A percentile compares a stretch with the other conserved stretches of the same genome.
These are phyloP conservation scores for Xenops minutus DNA, from an alignment of 2,797 vertebrate genomes.

Conservation along the genomic window DNA sequence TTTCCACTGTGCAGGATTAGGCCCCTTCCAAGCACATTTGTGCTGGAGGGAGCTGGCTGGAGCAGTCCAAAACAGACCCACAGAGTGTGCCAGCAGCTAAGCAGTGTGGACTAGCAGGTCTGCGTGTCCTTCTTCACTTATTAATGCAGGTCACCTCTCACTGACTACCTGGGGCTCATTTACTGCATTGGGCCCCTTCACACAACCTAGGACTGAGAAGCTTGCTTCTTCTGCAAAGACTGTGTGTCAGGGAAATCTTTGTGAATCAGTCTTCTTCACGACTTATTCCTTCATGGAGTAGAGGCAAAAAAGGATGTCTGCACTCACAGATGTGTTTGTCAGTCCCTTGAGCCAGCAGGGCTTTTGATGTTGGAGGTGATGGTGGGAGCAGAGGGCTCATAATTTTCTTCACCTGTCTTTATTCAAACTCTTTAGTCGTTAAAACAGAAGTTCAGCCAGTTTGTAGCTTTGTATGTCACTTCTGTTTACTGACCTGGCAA, in stretches of 20 bases:
- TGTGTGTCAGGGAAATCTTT: not conserved
- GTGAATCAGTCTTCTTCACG: not conserved
- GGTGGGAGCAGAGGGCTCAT: not conserved
- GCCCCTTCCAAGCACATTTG: not conserved
- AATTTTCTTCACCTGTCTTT: not conserved
- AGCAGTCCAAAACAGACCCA: not conserved
- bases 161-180: not conserved
- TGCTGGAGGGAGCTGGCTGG: not conserved
- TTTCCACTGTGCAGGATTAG: not conserved
- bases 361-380: not conserved
- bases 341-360: not conserved
- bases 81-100: not conserved
- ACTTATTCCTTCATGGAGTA: not conserved
- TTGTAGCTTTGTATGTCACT: not conserved
- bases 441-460: not conserved
- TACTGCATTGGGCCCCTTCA: not conserved
- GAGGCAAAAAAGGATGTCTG: not conserved
- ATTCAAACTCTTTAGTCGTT: not conserved
- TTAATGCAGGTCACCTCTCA: not conserved
- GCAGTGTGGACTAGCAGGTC: not conserved
- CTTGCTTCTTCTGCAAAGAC: not conserved
- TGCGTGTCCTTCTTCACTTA: accelerated
- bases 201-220: not conserved
- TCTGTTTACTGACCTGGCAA: not conserved
- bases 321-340: not conserved